Conservation (phyloP, 2,113 vertebrate species). For the Cariama cristata region DNA sequence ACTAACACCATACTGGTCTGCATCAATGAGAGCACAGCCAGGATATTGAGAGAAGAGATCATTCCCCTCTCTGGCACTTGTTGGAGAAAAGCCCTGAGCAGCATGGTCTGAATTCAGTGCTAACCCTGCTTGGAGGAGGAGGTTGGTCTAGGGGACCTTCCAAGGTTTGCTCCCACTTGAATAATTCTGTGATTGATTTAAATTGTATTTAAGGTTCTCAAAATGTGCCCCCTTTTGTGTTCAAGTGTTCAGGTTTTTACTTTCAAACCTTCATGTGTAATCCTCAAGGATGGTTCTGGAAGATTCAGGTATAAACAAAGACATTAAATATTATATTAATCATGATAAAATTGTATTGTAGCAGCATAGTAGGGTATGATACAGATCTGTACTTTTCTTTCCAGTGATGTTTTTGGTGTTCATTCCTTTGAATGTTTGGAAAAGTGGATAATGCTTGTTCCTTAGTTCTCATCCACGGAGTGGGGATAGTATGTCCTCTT, state of each 20-base stretch:
- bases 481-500: background rate
- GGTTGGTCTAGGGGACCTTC: background rate
- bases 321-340: background rate
- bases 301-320: background rate
- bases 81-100: background rate
- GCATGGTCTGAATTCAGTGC: background rate
- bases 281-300: background rate
- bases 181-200: background rate
- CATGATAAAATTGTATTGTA: background rate
- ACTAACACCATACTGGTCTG: background rate
- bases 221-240: background rate
- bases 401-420: background rate
- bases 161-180: accelerated
- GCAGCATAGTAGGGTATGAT: background rate
- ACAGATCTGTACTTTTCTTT: background rate
- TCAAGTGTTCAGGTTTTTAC: background rate
- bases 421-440: background rate
- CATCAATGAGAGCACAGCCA: background rate
- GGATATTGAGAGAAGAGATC: background rate
- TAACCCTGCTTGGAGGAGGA: background rate
- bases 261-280: background rate
- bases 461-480: background rate
- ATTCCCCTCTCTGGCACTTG: background rate
- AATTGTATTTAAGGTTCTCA: background rate
- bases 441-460: background rate